Percentiles rank a stretch among this genome's conserved stretches.
phyloP scores from a whole-genome alignment of 2,888 invertebrate genomes.

The Trichogramma evanescens region DNA sequence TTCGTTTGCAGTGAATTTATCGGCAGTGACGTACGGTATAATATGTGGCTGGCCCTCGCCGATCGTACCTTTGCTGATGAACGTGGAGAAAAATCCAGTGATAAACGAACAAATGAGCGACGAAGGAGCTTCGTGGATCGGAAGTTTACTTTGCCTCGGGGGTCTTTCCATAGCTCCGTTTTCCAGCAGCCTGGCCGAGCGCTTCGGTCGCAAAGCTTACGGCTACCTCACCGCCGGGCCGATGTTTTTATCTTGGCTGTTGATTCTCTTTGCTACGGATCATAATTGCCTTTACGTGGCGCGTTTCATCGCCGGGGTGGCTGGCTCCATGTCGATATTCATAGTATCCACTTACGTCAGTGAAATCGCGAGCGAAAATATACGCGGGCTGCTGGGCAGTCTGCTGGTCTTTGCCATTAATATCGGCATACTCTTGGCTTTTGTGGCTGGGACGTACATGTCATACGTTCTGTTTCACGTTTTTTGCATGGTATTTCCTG shows the following conservation, averaged over 20 bases:
- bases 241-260: slow-evolving; percentile 54
- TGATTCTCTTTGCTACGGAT: slow-evolving; percentile 50
- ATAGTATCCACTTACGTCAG: slow-evolving; percentile 58
- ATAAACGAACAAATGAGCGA: slow-evolving; percentile 48
- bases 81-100: slow-evolving; percentile 41
- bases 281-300: slow-evolving; percentile 49
- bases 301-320: slow-evolving; percentile 55
- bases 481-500: slow-evolving; percentile 42
- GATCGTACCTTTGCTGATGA: slow-evolving; percentile 46
- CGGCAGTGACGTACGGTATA: slow-evolving; percentile 43
- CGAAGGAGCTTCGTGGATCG: slow-evolving; percentile 52
- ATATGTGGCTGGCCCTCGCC: slow-evolving; percentile 57
- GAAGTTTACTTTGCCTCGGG: slow-evolving; percentile 53
- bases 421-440: slow-evolving; percentile 45
- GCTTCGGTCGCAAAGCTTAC: slow-evolving; percentile 52
- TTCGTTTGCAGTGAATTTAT: slow-evolving; percentile 43
- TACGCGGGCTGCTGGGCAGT: slow-evolving; percentile 53
- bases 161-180: slow-evolving; percentile 51
- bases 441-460: slow-evolving; percentile 45
- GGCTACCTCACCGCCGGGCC: slow-evolving; percentile 53
- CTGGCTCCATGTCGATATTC: slow-evolving; percentile 52
- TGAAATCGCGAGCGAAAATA: slow-evolving; percentile 55
- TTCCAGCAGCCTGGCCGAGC: slow-evolving; percentile 49
- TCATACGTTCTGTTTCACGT: slow-evolving; percentile 48
- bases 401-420: slow-evolving; percentile 51